Base-by-base conservation (phyloP, 2,888 invertebrate species). In the Autographa pulchrina region DNA sequence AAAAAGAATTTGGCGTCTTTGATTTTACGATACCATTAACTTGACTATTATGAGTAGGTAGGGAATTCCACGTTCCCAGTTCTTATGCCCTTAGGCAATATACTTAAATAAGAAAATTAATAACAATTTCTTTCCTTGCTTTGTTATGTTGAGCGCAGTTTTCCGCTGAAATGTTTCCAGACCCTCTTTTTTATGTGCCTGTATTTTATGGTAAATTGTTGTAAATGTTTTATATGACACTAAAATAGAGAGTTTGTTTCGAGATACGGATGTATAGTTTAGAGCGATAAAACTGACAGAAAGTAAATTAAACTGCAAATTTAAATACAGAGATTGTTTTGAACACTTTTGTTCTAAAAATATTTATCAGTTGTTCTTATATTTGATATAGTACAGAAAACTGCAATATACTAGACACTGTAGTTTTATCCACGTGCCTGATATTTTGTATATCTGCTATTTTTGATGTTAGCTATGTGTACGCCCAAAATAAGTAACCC, bases 191-290 rank as follows among this genome's bases (percentile, higher is more conserved):
- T 78, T 77, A 75, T 76, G 65, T 69, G 72, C 58, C 68, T 54
- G 65, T 78, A 74, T 81, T 80, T 84, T 76, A 75, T 73, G 67
- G 71, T 80, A 74, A 82, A 77, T 78, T 78, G 65, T 76, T 73
- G 63, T 62, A 56, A 69, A 76, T 43, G 69, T 70, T 84, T 82
- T 79, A 73, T 72, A 74, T 77, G 73, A 68, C 65, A 65, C 56
- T 52, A 69, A 67, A 66, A 75, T 67, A 72, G 72, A 70, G 63
- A 64, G 52, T 60, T 63, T 41, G 68, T 72, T 71, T 78, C 20
- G 65, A 73, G 70, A 73, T 81, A 62, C 43, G 61, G 31, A 72
- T 72, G 64, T 68, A 68, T 63, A 69, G 72, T 71, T 74, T 75
- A 75, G 62, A 71, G 73, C 61, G 73, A 75, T 75, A 76, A 78